Percentiles rank a stretch among this genome's conserved stretches.
phyloP scores from a whole-genome alignment of 2,113 vertebrate genomes.

The Anhinga anhinga region DNA sequence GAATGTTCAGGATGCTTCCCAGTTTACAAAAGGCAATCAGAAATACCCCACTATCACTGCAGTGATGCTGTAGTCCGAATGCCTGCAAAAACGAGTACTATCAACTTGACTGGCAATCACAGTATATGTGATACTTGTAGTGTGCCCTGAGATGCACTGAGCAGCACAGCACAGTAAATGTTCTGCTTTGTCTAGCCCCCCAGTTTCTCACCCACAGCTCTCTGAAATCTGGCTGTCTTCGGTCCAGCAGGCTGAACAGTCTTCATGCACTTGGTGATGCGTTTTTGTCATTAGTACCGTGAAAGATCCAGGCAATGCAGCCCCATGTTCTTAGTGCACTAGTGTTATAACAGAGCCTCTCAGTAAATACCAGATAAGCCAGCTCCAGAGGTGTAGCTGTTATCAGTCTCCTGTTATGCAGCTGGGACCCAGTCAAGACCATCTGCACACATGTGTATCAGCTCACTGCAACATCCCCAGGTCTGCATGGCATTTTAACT shows the following conservation, averaged over 20 bases:
- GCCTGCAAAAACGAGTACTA: neutral
- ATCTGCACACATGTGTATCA: neutral
- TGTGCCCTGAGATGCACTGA: neutral
- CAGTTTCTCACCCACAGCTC: neutral
- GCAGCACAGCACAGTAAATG: neutral
- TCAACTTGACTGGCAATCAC: neutral
- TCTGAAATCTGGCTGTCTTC: neutral
- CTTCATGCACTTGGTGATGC: neutral
- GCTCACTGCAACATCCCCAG: neutral
- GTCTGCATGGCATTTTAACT: neutral
- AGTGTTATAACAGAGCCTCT: neutral
- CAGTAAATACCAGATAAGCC: neutral
- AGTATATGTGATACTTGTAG: neutral
- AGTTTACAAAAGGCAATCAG: neutral
- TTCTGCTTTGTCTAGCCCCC: neutral
- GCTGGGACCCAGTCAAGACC: neutral
- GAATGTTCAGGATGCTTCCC: neutral
- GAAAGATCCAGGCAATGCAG: neutral
- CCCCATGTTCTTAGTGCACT: neutral
- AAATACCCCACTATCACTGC: neutral
- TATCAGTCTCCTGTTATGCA: neutral
- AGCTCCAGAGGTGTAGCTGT: neutral
- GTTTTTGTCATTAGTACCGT: neutral
- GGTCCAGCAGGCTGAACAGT: neutral
- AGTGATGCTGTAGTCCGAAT: neutral